Percentiles rank a stretch among this genome's conserved stretches.
Evolutionary conservation across 2,113 vertebrate species (phyloP).

Genomic region (Hippopotamus amphibius): DNA sequence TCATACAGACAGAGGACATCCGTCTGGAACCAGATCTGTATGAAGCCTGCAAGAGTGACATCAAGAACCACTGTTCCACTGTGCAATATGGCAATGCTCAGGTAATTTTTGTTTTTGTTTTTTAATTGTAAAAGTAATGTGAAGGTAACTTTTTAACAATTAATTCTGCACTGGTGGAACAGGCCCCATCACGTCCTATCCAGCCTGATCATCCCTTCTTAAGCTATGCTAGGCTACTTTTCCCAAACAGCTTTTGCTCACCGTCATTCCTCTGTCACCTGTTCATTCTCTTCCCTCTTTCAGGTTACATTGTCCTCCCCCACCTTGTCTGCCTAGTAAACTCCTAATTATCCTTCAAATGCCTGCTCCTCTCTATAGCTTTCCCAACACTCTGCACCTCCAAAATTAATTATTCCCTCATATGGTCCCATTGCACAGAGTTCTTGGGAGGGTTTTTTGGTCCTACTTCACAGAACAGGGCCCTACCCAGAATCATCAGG

Average conservation of each 20-base stretch:
- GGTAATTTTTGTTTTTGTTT: conserved; percentile 83
- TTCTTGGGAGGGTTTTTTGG: not conserved
- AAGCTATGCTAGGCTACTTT: not conserved
- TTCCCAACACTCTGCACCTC: not conserved
- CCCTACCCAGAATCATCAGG: not conserved
- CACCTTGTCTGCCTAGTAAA: not conserved
- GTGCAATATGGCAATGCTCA: conserved; percentile 96
- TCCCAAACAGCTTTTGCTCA: not conserved
- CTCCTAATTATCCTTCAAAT: not conserved
- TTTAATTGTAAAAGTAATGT: not conserved
- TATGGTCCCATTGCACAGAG: not conserved
- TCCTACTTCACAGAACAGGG: not conserved
- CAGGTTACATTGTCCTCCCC: not conserved
- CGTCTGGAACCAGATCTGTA: conserved; percentile 96
- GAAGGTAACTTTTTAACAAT: not conserved
- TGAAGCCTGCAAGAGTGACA: conserved; percentile 95
- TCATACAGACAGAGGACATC: conserved; percentile 95
- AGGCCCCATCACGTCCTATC: not conserved
- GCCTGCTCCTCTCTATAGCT: not conserved
- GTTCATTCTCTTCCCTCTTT: not conserved
- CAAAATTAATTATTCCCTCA: not conserved
- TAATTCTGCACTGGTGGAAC: not conserved
- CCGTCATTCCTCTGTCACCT: not conserved
- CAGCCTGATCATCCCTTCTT: not conserved
- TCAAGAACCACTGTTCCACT: conserved; percentile 92